These are phyloP conservation scores for Erpetoichthys calabaricus DNA, from an alignment of 2,797 vertebrate species.

Conservation along the genomic window DNA sequence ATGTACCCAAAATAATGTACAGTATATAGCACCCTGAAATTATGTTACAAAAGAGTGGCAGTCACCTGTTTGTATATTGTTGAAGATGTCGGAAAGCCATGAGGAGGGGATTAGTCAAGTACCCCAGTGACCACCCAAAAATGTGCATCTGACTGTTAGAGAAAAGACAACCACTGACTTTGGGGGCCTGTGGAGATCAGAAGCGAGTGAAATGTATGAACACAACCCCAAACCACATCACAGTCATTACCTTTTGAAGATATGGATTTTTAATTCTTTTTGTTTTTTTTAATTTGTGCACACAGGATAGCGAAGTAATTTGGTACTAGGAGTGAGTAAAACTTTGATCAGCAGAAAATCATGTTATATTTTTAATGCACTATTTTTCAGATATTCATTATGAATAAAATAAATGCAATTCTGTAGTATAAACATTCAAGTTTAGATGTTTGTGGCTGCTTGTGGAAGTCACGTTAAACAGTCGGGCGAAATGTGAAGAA, in stretches of 20 bases:
- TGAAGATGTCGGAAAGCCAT: conserved; percentile 37
- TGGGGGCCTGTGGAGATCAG: conserved; percentile 31
- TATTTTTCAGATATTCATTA: conserved; percentile 34
- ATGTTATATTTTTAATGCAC: conserved; percentile 44
- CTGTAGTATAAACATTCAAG: conserved; percentile 37
- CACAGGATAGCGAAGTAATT: conserved; percentile 13
- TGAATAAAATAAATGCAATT: conserved; percentile 47
- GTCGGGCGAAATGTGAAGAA: too few relatives aligned
- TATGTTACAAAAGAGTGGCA: too few relatives aligned
- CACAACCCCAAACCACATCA: conserved; percentile 9
- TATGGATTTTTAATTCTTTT: too few relatives aligned
- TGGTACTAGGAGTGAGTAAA: conserved; percentile 12
- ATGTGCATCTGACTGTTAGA: conserved; percentile 61
- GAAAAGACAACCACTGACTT: conserved; percentile 66
- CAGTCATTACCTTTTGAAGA: too few relatives aligned
- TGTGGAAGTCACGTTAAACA: too few relatives aligned
- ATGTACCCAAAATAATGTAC: too few relatives aligned
- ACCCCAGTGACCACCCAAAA: conserved; percentile 42
- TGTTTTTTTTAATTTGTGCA: conserved; percentile 14
- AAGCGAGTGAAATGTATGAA: conserved; percentile 25
- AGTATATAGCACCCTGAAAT: too few relatives aligned
- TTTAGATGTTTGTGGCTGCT: background rate
- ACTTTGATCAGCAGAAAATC: conserved; percentile 4
- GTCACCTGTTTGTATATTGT: conserved; percentile 34
- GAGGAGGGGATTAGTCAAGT: conserved; percentile 70